Percentiles rank a stretch among this genome's conserved stretches.
These are phyloP conservation scores for Anthoscopus minutus DNA, from an alignment of 2,113 vertebrate species.

Conservation along the genomic window DNA sequence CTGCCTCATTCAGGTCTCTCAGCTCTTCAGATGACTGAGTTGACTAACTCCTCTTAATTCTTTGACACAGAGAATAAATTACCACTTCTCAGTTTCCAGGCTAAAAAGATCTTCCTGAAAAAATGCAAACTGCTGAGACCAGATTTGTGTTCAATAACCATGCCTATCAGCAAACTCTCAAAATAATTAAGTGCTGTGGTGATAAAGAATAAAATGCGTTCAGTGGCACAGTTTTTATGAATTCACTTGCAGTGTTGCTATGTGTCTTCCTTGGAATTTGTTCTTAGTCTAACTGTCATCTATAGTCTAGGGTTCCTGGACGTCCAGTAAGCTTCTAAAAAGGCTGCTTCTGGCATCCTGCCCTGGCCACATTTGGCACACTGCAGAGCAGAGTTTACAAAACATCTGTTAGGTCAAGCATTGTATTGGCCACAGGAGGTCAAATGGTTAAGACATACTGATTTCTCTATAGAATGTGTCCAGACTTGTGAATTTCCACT, in stretches of 20 bases:
- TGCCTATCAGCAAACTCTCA: not conserved
- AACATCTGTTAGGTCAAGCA: not conserved
- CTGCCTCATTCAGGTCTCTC: not conserved
- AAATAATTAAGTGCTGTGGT: slow-evolving; percentile 6
- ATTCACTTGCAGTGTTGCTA: not conserved
- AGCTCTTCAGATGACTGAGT: not conserved
- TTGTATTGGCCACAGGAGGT: not conserved
- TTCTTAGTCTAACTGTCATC: not conserved
- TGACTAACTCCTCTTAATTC: not conserved
- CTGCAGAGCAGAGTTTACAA: not conserved
- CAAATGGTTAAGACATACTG: not conserved
- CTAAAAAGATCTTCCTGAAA: not conserved
- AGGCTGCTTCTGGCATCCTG: not conserved
- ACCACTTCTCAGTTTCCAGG: not conserved
- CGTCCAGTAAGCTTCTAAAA: not conserved
- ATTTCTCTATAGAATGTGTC: not conserved
- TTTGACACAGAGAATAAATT: not conserved
- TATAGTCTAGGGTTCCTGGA: not conserved
- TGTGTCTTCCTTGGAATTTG: not conserved
- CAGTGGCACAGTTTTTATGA: not conserved
- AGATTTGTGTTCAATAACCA: not conserved
- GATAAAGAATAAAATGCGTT: not conserved
- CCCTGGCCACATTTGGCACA: not conserved
- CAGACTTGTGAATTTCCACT: not conserved
- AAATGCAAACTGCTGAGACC: not conserved